Evolutionary conservation across 2,797 vertebrate species (phyloP).

Genomic region (Steatocranus sp.): DNA sequence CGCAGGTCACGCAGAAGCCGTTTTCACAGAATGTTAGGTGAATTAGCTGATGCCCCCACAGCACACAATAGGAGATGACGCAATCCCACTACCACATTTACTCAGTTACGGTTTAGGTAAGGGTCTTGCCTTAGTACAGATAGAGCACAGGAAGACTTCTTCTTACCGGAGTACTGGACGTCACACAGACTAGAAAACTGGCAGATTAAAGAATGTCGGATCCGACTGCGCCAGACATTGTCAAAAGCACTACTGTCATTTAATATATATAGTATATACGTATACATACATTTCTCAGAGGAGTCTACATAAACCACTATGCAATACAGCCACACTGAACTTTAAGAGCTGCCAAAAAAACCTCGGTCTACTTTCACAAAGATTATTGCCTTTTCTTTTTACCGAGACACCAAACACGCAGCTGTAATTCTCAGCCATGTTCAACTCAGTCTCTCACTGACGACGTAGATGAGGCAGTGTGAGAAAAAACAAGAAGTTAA

Average conservation of each 20-base stretch:
- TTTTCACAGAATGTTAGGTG: background rate
- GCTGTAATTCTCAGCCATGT: background rate
- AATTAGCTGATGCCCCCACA: background rate
- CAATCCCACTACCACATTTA: background rate
- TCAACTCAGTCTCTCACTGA: background rate
- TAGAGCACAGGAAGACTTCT: rapidly evolving
- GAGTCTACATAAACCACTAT: background rate
- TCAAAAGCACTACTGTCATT: background rate
- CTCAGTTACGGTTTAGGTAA: background rate
- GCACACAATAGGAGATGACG: background rate
- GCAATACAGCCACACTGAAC: background rate
- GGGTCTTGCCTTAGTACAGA: background rate
- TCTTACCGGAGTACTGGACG: background rate
- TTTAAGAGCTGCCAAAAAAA: background rate
- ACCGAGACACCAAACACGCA: background rate
- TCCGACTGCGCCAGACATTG: background rate
- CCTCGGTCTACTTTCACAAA: background rate
- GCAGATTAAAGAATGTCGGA: background rate
- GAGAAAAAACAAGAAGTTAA: background rate
- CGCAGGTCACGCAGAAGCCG: background rate
- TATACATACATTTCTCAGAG: background rate
- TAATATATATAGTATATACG: background rate
- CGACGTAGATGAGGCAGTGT: background rate
- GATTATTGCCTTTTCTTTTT: background rate
- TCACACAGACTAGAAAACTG: background rate